phyloP scores from a whole-genome alignment of 2,113 vertebrate genomes.

The Macroglossus sobrinus region DNA sequence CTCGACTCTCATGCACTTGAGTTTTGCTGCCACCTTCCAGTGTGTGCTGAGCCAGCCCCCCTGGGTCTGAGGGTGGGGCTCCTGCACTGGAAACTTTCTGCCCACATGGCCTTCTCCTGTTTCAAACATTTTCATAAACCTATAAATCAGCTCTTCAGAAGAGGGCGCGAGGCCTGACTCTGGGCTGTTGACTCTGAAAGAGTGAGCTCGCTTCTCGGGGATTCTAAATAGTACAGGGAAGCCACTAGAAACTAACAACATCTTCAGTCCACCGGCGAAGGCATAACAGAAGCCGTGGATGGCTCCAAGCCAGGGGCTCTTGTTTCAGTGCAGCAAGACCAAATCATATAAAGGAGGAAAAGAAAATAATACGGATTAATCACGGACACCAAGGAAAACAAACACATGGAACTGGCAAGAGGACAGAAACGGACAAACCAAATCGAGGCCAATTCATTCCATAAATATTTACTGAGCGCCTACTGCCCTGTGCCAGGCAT shows the following conservation, averaged over 20 bases:
- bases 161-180: slow-evolving; percentile 26
- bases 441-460: slow-evolving; percentile 14
- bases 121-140: not conserved
- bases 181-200: slow-evolving; percentile 40
- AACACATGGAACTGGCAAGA: not conserved
- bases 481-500: slow-evolving; percentile 25
- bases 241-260: not conserved
- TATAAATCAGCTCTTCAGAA: not conserved
- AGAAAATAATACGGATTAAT: slow-evolving; percentile 43
- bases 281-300: not conserved
- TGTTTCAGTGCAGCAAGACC: not conserved
- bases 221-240: slow-evolving; percentile 52
- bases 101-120: not conserved
- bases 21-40: not conserved
- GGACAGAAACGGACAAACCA: slow-evolving; percentile 27
- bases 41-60: not conserved
- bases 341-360: not conserved
- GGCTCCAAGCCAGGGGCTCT: not conserved
- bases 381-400: slow-evolving; percentile 34
- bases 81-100: not conserved
- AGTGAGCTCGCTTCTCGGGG: slow-evolving; percentile 47
- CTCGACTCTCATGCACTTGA: fast-evolving
- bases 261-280: not conserved
- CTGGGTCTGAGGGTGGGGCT: not conserved
- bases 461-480: slow-evolving; percentile 46